These are phyloP conservation scores for Takifugu bimaculatus DNA, from an alignment of 2,113 vertebrate genomes.

Conservation along the genomic window DNA sequence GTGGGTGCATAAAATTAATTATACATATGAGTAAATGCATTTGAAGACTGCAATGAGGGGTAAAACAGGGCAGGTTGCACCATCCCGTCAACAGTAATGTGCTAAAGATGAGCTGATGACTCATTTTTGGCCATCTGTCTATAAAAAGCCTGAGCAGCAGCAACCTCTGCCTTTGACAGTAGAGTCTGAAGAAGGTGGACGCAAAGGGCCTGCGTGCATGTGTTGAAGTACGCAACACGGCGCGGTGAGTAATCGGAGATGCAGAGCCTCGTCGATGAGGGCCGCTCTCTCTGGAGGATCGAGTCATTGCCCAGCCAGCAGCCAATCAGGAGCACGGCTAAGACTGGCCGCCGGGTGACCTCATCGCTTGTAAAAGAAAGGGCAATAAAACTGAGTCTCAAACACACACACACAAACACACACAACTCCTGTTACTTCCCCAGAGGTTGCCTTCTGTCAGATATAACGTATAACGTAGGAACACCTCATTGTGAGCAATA, in stretches of 20 bases:
- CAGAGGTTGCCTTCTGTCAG: conserved; percentile 22
- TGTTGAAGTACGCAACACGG: conserved; percentile 21
- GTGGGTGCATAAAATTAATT: too few species aligned
- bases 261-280: conserved; percentile 58
- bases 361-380: conserved; percentile 41
- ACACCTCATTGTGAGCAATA: conserved; percentile 17
- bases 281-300: conserved; percentile 46
- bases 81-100: neutral
- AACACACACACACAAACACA: conserved; percentile 19
- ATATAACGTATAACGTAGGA: conserved; percentile 20
- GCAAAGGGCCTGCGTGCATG: conserved; percentile 13
- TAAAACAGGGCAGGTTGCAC: too few species aligned
- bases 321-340: conserved; percentile 50
- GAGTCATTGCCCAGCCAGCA: conserved; percentile 51
- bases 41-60: too few species aligned
- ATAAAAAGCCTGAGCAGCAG: conserved; percentile 21
- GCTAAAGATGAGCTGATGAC: conserved; percentile 7
- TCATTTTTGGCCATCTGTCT: conserved; percentile 6
- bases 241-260: conserved; percentile 47
- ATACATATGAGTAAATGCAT: too few species aligned
- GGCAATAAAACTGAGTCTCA: conserved; percentile 25
- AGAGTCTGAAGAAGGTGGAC: conserved; percentile 20
- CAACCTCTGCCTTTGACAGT: conserved; percentile 23
- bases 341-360: conserved; percentile 52
- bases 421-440: conserved; percentile 22